These are phyloP conservation scores for Phyllopteryx taeniolatus DNA, from an alignment of 2,113 vertebrate genomes.

Conservation along the genomic window DNA sequence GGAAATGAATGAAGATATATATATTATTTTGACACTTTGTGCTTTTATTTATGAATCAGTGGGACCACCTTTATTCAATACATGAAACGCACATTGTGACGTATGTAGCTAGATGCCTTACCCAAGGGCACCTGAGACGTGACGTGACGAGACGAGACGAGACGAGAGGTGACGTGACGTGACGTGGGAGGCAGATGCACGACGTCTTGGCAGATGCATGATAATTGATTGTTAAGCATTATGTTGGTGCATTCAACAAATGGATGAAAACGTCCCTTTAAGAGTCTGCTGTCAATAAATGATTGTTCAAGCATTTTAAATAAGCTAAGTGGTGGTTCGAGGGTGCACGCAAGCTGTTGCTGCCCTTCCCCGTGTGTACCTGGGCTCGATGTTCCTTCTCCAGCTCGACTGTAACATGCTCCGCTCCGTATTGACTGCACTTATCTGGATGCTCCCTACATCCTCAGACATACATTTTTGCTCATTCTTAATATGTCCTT, in stretches of 20 bases:
- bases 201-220: not conserved
- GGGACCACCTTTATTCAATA: not conserved
- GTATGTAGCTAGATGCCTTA: not conserved
- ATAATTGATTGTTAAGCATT: not conserved
- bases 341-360: conserved; percentile 2
- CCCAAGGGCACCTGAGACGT: not conserved
- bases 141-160: too few species aligned
- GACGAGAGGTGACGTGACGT: too few species aligned
- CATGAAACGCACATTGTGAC: not conserved
- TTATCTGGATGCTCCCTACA: not conserved
- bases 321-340: conserved; percentile 47
- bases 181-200: too few species aligned
- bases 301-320: conserved; percentile 42
- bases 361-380: conserved; percentile 1
- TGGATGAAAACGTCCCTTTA: conserved; percentile 3
- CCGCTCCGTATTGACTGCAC: conserved; percentile 23
- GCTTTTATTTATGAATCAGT: not conserved
- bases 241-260: conserved; percentile 2
- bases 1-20: not conserved
- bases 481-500: not conserved
- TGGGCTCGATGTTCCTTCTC: conserved; percentile 5
- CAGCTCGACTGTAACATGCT: conserved; percentile 28
- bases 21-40: not conserved
- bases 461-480: not conserved
- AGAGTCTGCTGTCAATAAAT: conserved; percentile 45